These are phyloP conservation scores for Brachypterus glaber DNA, from an alignment of 2,888 invertebrate genomes.

Conservation along the genomic window DNA sequence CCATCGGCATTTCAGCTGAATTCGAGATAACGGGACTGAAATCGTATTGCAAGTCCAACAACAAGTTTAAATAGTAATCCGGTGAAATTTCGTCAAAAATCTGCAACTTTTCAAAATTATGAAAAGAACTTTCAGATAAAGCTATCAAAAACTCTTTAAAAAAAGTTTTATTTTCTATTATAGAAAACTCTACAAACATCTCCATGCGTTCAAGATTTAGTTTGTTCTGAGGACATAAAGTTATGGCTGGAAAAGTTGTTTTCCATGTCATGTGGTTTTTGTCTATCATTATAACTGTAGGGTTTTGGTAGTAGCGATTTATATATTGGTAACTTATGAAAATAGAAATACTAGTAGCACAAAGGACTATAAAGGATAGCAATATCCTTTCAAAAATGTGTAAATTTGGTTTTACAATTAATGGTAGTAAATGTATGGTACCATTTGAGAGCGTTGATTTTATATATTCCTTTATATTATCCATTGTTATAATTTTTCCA, in stretches of 20 bases:
- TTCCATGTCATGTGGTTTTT: slow-evolving; percentile 59
- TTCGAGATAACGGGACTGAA: slow-evolving; percentile 42
- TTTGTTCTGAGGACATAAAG: slow-evolving; percentile 52
- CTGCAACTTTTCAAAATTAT: slow-evolving; percentile 48
- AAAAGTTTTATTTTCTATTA: slow-evolving; percentile 39
- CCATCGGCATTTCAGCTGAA: slow-evolving; percentile 19
- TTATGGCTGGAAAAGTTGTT: slow-evolving; percentile 56
- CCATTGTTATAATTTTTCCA: too few relatives aligned
- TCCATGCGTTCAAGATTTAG: slow-evolving; percentile 47
- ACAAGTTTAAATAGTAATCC: slow-evolving; percentile 45
- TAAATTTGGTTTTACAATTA: too few relatives aligned
- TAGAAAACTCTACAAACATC: slow-evolving; percentile 36
- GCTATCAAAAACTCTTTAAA: slow-evolving; percentile 45
- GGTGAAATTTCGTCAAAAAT: slow-evolving; percentile 44
- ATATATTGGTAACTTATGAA: slow-evolving; percentile 47
- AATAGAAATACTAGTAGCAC: too few relatives aligned
- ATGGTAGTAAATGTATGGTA: too few relatives aligned
- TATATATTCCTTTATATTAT: too few relatives aligned
- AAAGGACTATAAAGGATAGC: too few relatives aligned
- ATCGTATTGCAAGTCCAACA: slow-evolving; percentile 42
- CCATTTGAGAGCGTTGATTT: too few relatives aligned
- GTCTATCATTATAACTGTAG: slow-evolving; percentile 62
- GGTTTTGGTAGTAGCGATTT: slow-evolving; percentile 54
- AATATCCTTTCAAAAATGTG: too few relatives aligned
- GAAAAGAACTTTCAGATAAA: slow-evolving; percentile 49